phyloP scores from a whole-genome alignment of 2,797 vertebrate genomes.

The Chrysocyon brachyurus region DNA sequence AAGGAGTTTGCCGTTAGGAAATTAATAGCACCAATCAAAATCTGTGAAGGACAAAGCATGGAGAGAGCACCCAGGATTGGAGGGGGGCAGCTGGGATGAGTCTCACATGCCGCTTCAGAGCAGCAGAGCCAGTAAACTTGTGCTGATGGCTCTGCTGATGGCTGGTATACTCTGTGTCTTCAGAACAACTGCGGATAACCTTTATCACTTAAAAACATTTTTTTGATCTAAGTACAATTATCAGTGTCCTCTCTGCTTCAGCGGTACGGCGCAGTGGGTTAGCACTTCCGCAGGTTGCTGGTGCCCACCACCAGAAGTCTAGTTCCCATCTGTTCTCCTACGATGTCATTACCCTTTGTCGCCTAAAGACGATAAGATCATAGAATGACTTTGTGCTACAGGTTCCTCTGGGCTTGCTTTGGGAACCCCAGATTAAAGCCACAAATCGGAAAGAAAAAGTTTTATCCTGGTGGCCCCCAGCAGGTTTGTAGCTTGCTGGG shows the following conservation, averaged over 20 bases:
- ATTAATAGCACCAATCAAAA: background rate
- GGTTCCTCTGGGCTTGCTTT: background rate
- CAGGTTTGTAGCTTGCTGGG: background rate
- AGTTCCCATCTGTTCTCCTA: background rate
- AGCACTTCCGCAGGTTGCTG: rapidly evolving
- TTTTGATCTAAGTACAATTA: background rate
- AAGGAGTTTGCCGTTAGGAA: background rate
- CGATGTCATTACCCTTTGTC: background rate
- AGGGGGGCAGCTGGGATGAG: background rate
- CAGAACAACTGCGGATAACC: background rate
- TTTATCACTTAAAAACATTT: background rate
- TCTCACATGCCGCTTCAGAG: background rate
- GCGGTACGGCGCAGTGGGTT: background rate
- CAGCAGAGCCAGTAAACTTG: background rate
- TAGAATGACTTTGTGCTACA: background rate
- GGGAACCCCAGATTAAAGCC: background rate
- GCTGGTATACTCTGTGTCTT: background rate
- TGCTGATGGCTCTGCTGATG: rapidly evolving
- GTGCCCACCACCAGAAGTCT: background rate
- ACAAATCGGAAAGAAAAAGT: background rate
- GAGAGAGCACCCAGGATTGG: background rate
- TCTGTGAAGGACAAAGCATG: background rate
- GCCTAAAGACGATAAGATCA: background rate
- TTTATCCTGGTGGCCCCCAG: background rate
- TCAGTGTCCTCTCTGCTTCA: background rate